Evolutionary conservation across 2,888 invertebrate species (phyloP), one percentile per base, ranked within the genome.

Genomic region (Eilema depressum): DNA sequence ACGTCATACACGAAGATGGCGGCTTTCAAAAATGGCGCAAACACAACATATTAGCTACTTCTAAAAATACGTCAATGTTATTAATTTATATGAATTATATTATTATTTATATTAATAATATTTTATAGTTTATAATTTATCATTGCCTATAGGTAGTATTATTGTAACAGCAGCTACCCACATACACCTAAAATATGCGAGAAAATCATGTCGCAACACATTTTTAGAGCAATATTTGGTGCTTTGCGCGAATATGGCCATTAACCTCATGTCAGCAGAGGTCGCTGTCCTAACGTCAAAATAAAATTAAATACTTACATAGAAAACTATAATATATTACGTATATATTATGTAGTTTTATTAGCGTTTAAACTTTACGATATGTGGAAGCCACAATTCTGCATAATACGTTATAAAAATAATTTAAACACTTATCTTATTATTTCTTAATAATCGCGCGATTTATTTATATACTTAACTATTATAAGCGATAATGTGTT

Each of bases 241-340:
- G 59, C 59, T 60, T 61, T 20, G n/a, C 61, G n/a, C 61, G 61
- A 61, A 61, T 30, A 30, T 61, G 61, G 33, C 17, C 66, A 56
- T 66, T 66, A 25, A 66, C 33, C 33, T 66, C 57, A 25, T 57
- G 33, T 33, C 37, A 4, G 14, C 30, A 33, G 23, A 57, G 66
- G 33, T 33, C 25, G 5, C 66, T 33, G 57, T 23, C 37, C 37
- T 66, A 57, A 56, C 57, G 30, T 65, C 14, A 30, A 65, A 56
- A 28, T 23, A 12, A n/a, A 30, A 61, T n/a, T 11, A 61, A 61
- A 8, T 37, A 37, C 30, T 33, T 11, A 56, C 47, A 47, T 53
- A n/a, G 20, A 53, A 53, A 53, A 53, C 53, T 53, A n/a, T 53
- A n/a, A n/a, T 53, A 53, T 53, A 53, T n/a, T 53, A 53, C n/a